These are phyloP conservation scores for Drosophila guanche DNA, from an alignment of 1,140 invertebrate genomes.

Conservation along the genomic window DNA sequence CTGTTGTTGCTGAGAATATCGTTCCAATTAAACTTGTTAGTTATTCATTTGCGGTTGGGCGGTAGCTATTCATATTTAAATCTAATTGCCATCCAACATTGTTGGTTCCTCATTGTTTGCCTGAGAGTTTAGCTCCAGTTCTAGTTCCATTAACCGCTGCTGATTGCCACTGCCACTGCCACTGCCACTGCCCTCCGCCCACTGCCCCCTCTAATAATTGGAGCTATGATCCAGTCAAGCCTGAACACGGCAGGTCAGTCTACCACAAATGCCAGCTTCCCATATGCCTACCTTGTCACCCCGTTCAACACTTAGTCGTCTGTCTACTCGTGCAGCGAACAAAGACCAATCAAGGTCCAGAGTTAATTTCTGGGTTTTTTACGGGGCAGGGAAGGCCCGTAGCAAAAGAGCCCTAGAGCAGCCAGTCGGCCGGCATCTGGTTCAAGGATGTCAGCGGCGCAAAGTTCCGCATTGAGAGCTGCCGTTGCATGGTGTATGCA, in stretches of 20 bases:
- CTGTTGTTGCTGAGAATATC: slow-evolving; percentile 28
- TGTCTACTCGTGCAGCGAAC: slow-evolving; percentile 7
- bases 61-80: slow-evolving; percentile 68
- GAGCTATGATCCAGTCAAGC: slow-evolving; percentile 27
- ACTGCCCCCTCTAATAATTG: slow-evolving; percentile 53
- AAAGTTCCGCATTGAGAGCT: slow-evolving; percentile 21
- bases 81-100: slow-evolving; percentile 55
- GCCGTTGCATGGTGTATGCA: slow-evolving; percentile 32
- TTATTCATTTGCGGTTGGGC: slow-evolving; percentile 57
- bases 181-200: background rate
- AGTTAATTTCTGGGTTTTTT: slow-evolving; percentile 3
- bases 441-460: slow-evolving; percentile 30
- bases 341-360: slow-evolving; percentile 30
- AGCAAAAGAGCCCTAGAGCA: background rate
- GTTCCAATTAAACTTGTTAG: slow-evolving; percentile 68
- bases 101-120: slow-evolving; percentile 61
- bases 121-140: slow-evolving; percentile 40
- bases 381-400: slow-evolving; percentile 5
- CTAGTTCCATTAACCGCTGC: slow-evolving; percentile 42
- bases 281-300: slow-evolving; percentile 33
- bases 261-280: background rate
- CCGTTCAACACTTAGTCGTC: background rate
- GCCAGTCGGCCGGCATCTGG: slow-evolving; percentile 11
- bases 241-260: background rate
- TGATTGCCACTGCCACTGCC: slow-evolving; percentile 18